Evolutionary conservation across 2,113 vertebrate species (phyloP).

Genomic region (Sula dactylatra): DNA sequence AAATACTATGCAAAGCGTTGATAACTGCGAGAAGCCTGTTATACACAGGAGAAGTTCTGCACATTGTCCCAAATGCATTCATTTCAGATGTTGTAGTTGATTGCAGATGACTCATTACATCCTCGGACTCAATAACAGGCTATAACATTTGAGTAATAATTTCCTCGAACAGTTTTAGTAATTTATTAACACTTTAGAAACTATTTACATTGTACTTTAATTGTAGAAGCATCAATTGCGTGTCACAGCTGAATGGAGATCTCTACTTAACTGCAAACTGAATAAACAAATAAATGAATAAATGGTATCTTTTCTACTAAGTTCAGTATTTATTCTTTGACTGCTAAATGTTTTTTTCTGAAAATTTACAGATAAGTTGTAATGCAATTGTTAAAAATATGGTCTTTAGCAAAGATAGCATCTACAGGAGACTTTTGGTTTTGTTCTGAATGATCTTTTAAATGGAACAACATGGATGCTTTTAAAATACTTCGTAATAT

Average conservation of each 20-base stretch:
- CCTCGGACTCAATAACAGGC: not conserved
- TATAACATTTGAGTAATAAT: slow-evolving; percentile 17
- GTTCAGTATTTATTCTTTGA: not conserved
- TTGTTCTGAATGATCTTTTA: not conserved
- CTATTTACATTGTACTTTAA: slow-evolving; percentile 15
- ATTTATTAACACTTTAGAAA: slow-evolving; percentile 34
- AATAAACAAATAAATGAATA: slow-evolving; percentile 31
- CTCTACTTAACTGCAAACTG: not conserved
- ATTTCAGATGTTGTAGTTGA: not conserved
- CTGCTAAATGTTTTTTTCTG: not conserved
- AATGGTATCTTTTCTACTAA: not conserved
- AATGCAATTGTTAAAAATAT: not conserved
- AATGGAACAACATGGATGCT: not conserved
- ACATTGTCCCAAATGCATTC: not conserved
- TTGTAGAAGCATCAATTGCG: not conserved
- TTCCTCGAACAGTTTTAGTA: not conserved
- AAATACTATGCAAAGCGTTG: not conserved
- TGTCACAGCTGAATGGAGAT: slow-evolving; percentile 15
- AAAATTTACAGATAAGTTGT: not conserved
- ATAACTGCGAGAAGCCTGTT: not conserved
- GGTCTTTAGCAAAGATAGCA: not conserved
- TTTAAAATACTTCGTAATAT: not conserved
- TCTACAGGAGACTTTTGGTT: not conserved
- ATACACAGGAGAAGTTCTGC: not conserved
- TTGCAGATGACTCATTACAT: not conserved